Conservation (phyloP, 1,140 invertebrate species). For the Oedothorax gibbosus region DNA sequence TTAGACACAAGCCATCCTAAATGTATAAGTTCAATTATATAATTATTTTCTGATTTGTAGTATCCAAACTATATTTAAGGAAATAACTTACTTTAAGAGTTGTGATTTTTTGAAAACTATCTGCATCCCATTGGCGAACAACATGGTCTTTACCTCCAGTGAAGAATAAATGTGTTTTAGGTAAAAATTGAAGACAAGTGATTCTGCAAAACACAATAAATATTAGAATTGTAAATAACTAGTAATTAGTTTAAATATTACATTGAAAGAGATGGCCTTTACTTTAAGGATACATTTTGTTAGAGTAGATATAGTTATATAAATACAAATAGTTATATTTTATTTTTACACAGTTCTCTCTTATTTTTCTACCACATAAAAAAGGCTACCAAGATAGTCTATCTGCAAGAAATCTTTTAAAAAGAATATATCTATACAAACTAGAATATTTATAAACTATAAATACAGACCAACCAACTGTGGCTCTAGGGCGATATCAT, state of each 20-base stretch:
- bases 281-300: background rate
- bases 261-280: background rate
- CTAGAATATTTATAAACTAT: no score
- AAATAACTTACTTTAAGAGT: slow-evolving; percentile 80
- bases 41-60: background rate
- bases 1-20: background rate
- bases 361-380: no score
- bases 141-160: slow-evolving; percentile 91
- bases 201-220: slow-evolving; percentile 74
- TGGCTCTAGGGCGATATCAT: no score
- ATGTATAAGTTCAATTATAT: background rate
- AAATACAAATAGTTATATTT: no score
- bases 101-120: slow-evolving; percentile 89
- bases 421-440: no score
- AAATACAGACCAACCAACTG: no score
- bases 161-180: slow-evolving; percentile 93
- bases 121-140: slow-evolving; percentile 97
- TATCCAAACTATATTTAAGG: background rate
- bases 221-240: background rate
- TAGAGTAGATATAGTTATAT: no score
- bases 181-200: slow-evolving; percentile 87
- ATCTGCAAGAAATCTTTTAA: no score
- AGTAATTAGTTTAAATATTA: background rate
- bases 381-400: no score
- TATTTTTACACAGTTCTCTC: background rate